Evolutionary conservation across 2,888 invertebrate genomes (phyloP), one percentile per base, ranked within the genome.

Genomic region (Drosophila helvetica): DNA sequence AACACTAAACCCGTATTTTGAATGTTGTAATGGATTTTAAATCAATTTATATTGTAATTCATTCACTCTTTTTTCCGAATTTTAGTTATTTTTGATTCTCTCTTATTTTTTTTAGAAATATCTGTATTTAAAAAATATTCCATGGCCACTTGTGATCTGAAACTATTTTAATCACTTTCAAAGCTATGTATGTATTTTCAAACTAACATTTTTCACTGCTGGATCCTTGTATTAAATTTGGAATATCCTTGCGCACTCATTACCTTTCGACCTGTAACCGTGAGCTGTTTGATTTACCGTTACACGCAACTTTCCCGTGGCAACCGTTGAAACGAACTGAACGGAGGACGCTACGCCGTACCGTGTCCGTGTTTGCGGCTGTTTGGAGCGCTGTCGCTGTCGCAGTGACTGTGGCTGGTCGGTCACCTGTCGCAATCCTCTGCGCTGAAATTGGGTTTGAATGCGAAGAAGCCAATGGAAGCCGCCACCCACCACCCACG

Each of bases 381-480:
- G 18, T 4, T 15, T 6, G 38, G 17, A 33, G 10, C 7, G 25
- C n/a, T 30, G 3, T 30, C 7, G 25, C n/a, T 30, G 3, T 30
- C 19, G 38, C 42, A 52, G 18, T 30, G 85, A 74, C 18, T 10
- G 46, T 48, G 43, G 25, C 52, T 38, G 76, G 78, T 81, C 22
- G 22, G 22, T 22, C 86, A 91, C 91, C 91, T 91, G 91, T 88
- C 88, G 83, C 86, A 89, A 84, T 86, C 78, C 48, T 70, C 17
- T 12, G 12, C 48, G 68, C 74, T 55, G 55, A 80, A 86, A 84
- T 85, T 86, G 79, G 77, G 71, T 78, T 86, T 84, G 80, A 82
- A 87, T 84, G 80, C 73, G 75, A 70, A 6, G 22, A 84, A 80
- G 79, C 80, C 86, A 77, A 81, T 79, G 79, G 78, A 84, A 76